Base-by-base conservation (phyloP, 2,888 invertebrate genomes). In the Mamestra brassicae region DNA sequence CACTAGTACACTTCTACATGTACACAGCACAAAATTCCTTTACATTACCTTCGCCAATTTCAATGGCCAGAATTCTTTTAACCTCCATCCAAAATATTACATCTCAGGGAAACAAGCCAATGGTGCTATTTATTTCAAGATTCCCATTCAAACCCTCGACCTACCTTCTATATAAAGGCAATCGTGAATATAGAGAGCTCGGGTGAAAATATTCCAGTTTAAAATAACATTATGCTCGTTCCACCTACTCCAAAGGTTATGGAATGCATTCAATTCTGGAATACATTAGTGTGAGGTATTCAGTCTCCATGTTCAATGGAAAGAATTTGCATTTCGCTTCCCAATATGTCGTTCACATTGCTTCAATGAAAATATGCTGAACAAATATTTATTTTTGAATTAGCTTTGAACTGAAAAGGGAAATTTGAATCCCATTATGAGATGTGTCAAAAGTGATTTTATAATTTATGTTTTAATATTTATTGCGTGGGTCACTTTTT, bases 281-380 rank as follows among this genome's bases (percentile, higher is more conserved):
- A 84, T 74, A 84, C 83, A 82, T 84, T 84, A 82, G 76, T 76
- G 65, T 64, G 74, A 79, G 76, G 74, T 69, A 82, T 84, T 84
- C 81, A 81, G 77, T 71, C 71, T 79, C 71, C 76, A 76, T 74
- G 57, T 74, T 83, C 76, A 83, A 83, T 78, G 74, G 60, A 80
- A 74, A 63, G 64, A 77, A 85, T 85, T 85, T 80, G 75, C 82
- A 84, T 82, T 76, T 60, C 62, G 57, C 61, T 67, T 62, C 73
- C 71, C 71, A 71, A 84, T 82, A 82, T 82, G 78, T 71, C 72
- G 58, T 72, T 65, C 75, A 74, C 67, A 73, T 77, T 63, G 61
- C 77, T 70, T 79, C 73, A 72, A 68, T 81, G 67, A 73, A 78
- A 78, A 85, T 73, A 61, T 77, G 57, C 58, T 68, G 50, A 72